Conservation (phyloP, 2,113 vertebrate species). For the Diadophis punctatus region DNA sequence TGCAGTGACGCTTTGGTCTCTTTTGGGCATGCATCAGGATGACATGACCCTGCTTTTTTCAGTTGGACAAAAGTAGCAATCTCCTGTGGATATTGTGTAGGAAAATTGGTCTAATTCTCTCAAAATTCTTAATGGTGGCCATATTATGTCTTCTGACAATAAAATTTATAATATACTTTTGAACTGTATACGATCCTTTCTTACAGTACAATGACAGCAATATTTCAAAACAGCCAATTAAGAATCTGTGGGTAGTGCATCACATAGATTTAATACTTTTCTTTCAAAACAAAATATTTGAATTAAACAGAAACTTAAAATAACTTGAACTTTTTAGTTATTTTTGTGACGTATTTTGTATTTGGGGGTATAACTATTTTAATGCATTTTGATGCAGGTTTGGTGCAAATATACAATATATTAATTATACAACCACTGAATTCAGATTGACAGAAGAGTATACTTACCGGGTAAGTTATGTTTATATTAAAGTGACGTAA, state of each 20-base stretch:
- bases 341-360: neutral
- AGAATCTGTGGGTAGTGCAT: neutral
- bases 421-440: slow-evolving; percentile 88
- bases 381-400: slow-evolving; percentile 77
- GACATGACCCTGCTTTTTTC: neutral
- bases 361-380: neutral
- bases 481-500: slow-evolving; percentile 1
- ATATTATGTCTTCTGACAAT: neutral
- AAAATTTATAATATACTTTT: neutral
- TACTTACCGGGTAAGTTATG: slow-evolving; percentile 64
- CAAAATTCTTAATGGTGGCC: neutral
- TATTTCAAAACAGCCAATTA: neutral
- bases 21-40: neutral
- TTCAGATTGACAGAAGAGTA: slow-evolving; percentile 79
- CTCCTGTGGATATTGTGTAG: neutral
- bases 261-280: neutral
- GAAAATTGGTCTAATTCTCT: neutral
- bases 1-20: neutral
- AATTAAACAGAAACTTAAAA: slow-evolving; percentile 3
- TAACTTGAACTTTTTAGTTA: neutral
- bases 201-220: neutral
- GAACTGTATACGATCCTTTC: neutral
- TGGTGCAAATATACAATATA: slow-evolving; percentile 75
- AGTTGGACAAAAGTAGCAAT: neutral
- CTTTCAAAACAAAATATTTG: neutral